A percentile compares a stretch with the other conserved stretches of the same genome.
These are phyloP conservation scores for Geophilus truncorum DNA, from an alignment of 2,888 invertebrate species.

Conservation along the genomic window DNA sequence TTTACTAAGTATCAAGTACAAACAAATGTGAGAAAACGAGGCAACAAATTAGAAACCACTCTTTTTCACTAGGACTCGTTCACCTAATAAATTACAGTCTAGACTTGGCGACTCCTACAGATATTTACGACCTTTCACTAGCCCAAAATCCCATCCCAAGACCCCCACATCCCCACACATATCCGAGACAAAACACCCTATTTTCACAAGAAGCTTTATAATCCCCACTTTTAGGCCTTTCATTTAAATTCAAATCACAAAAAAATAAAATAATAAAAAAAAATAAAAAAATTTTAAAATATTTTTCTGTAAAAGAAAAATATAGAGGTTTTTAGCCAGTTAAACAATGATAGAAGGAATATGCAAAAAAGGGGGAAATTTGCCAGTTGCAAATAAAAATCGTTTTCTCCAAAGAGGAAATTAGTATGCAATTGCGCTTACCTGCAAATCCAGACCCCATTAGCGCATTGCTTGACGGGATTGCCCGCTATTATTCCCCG, in stretches of 20 bases:
- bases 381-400: background rate
- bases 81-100: background rate
- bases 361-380: background rate
- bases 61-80: background rate
- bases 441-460: constrained; percentile 10
- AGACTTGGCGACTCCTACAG: constrained; percentile 4
- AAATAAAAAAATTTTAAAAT: background rate
- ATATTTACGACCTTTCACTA: constrained; percentile 10
- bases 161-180: background rate
- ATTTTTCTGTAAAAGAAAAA: too few species aligned
- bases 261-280: background rate
- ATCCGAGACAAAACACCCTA: background rate
- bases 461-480: constrained; percentile 10
- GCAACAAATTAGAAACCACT: background rate
- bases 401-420: constrained; percentile 10
- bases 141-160: background rate
- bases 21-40: background rate
- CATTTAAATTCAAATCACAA: background rate
- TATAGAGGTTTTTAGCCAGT: too few species aligned
- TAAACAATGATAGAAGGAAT: background rate
- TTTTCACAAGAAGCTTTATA: background rate
- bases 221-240: background rate
- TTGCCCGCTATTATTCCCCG: constrained; percentile 10
- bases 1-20: background rate
- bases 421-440: constrained; percentile 10